Evolutionary conservation across 2,797 vertebrate genomes (phyloP).

Genomic region (Momotus momota): DNA sequence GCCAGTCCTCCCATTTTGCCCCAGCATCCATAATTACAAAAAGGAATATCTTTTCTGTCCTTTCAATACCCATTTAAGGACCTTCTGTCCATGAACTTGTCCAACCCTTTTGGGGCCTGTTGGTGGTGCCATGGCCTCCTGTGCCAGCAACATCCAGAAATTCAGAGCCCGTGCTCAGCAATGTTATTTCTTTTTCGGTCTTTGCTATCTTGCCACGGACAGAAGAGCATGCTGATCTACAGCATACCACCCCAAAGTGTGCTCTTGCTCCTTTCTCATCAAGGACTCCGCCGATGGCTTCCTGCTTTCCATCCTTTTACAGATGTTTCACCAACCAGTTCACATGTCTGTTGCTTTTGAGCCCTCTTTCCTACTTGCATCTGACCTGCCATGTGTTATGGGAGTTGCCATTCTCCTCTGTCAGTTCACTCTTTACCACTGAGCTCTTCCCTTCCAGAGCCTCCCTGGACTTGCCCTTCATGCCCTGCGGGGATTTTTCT

Average conservation of each 20-base stretch:
- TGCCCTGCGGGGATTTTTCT: constrained; percentile 23
- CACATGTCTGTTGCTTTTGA: background rate
- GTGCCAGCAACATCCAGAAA: background rate
- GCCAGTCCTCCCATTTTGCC: too few species aligned
- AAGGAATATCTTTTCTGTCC: too few species aligned
- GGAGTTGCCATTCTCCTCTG: background rate
- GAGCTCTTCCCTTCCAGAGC: background rate
- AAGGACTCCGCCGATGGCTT: background rate
- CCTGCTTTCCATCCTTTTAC: background rate
- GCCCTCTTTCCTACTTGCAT: background rate
- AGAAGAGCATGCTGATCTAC: background rate
- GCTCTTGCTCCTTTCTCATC: background rate
- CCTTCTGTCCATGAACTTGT: too few species aligned
- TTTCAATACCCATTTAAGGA: too few species aligned
- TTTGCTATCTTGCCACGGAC: background rate
- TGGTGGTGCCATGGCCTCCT: too few species aligned
- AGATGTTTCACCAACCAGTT: background rate
- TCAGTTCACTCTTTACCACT: background rate
- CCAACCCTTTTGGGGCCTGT: too few species aligned
- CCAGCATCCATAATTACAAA: too few species aligned
- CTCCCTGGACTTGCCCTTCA: background rate
- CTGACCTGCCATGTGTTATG: background rate
- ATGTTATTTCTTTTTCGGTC: background rate
- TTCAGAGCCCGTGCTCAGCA: background rate
- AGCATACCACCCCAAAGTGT: background rate